These are phyloP conservation scores for Pitta sordida DNA, from an alignment of 2,113 vertebrate genomes.

Conservation along the genomic window DNA sequence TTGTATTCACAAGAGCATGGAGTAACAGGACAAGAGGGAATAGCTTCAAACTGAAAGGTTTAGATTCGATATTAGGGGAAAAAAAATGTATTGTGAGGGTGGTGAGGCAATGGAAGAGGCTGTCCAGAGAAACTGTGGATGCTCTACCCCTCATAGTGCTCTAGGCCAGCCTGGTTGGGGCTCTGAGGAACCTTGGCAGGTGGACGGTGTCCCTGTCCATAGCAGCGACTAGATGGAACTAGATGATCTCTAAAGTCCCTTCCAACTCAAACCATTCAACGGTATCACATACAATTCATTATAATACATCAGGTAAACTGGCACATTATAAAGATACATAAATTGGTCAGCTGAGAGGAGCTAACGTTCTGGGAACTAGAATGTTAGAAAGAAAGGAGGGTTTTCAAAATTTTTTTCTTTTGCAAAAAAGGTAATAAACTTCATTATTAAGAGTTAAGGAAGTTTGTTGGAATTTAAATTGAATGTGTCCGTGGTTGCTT, in stretches of 20 bases:
- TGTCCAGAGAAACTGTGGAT: not conserved
- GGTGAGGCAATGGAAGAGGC: not conserved
- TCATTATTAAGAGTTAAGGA: too few relatives aligned
- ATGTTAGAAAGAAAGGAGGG: too few relatives aligned
- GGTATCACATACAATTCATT: not conserved
- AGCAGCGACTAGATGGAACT: too few relatives aligned
- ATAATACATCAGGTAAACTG: not conserved
- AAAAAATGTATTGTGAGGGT: too few relatives aligned
- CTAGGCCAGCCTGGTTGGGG: not conserved
- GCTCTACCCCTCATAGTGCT: too few relatives aligned
- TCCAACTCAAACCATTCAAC: too few relatives aligned
- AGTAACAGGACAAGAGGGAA: not conserved
- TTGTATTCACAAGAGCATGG: not conserved
- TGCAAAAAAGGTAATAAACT: too few relatives aligned
- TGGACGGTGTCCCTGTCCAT: rapidly evolving
- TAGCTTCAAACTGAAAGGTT: not conserved
- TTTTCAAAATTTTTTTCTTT: too few relatives aligned
- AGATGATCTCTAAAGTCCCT: not conserved
- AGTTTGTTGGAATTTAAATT: too few relatives aligned
- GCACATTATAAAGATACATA: rapidly evolving
- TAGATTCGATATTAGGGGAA: not conserved
- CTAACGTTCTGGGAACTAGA: not conserved
- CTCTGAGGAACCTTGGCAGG: rapidly evolving
- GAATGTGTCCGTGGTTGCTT: too few relatives aligned
- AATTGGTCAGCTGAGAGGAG: rapidly evolving